These are phyloP conservation scores for Pan paniscus DNA, from an alignment of 2,113 vertebrate species.

Conservation along the genomic window DNA sequence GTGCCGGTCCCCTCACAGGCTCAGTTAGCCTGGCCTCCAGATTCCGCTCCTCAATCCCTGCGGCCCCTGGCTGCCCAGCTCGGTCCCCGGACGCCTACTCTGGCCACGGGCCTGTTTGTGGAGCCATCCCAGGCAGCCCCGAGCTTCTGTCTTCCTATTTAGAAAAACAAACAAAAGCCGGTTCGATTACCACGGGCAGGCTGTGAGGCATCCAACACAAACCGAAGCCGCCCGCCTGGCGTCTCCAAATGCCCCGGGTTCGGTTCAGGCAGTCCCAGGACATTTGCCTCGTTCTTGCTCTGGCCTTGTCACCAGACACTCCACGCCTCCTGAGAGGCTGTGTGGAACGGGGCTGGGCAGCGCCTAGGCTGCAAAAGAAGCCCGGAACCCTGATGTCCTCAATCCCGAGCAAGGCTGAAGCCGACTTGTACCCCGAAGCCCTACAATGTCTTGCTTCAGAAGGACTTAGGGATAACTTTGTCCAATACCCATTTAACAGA, in stretches of 20 bases:
- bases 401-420: accelerated
- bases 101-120: conserved; percentile 46
- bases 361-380: neutral
- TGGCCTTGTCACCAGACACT: neutral
- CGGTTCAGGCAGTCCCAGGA: conserved; percentile 33
- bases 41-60: neutral
- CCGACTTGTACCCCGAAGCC: neutral
- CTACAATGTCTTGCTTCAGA: neutral
- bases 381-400: neutral
- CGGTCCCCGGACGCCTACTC: neutral
- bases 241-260: conserved; percentile 14
- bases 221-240: conserved; percentile 3
- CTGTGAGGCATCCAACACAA: conserved; percentile 62
- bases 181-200: conserved; percentile 33
- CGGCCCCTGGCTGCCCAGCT: neutral
- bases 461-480: neutral
- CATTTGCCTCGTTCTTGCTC: neutral
- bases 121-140: conserved; percentile 22
- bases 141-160: conserved; percentile 58
- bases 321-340: neutral
- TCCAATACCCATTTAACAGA: neutral
- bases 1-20: accelerated
- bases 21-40: neutral
- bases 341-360: neutral
- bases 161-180: conserved; percentile 75